These are phyloP conservation scores for Cryptocephalus moraei DNA, from an alignment of 2,888 invertebrate species.

Conservation along the genomic window DNA sequence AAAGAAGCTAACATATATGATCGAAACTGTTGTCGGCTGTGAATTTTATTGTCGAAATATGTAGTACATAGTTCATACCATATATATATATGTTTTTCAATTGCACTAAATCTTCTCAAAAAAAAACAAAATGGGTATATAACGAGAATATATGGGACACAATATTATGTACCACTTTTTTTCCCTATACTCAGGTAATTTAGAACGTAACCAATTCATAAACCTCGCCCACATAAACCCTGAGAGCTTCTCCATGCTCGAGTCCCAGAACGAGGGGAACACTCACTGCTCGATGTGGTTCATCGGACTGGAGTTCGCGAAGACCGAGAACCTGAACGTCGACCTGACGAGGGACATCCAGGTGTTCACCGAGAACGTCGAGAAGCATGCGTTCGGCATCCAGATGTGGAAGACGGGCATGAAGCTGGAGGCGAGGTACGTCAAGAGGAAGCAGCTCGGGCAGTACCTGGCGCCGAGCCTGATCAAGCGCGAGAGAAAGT, in stretches of 20 bases:
- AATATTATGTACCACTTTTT: not conserved
- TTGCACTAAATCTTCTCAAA: too few species aligned
- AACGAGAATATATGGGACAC: too few species aligned
- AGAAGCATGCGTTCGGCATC: conserved; percentile 60
- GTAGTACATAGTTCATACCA: too few species aligned
- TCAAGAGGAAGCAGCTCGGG: conserved; percentile 66
- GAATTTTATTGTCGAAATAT: too few species aligned
- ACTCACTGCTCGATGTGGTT: conserved; percentile 90
- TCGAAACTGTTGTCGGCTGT: too few species aligned
- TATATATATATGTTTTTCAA: too few species aligned
- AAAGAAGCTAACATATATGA: too few species aligned
- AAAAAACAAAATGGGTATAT: too few species aligned
- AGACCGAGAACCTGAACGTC: conserved; percentile 70
- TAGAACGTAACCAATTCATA: conserved; percentile 88
- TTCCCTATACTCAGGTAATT: conserved; percentile 45
- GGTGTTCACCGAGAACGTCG: conserved; percentile 80
- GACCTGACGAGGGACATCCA: conserved; percentile 91
- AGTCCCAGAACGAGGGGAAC: conserved; percentile 37
- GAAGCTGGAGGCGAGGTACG: conserved; percentile 78
- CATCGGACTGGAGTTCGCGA: conserved; percentile 88
- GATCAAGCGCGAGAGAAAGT: conserved; percentile 61
- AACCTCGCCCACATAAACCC: conserved; percentile 93
- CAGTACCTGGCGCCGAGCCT: conserved; percentile 63
- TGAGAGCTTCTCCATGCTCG: conserved; percentile 61
- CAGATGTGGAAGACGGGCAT: conserved; percentile 65